Evolutionary conservation across 1,140 invertebrate genomes (phyloP).

Genomic region (Leguminivora glycinivorella): DNA sequence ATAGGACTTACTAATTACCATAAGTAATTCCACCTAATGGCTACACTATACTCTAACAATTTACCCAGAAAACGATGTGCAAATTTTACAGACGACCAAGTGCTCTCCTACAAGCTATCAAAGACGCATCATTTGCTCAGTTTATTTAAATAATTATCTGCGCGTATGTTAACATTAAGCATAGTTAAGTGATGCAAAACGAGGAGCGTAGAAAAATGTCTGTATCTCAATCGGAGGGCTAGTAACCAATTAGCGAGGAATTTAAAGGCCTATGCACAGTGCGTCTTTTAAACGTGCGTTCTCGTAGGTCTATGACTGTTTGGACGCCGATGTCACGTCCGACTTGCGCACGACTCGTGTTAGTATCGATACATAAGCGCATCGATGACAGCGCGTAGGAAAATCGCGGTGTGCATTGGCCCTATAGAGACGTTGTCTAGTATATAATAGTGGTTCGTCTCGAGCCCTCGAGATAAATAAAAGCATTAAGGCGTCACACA

Average conservation of each 20-base stretch:
- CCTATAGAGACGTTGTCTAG: too few relatives aligned
- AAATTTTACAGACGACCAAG: slow-evolving; percentile 23
- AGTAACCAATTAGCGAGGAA: slow-evolving; percentile 62
- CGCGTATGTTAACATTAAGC: slow-evolving; percentile 12
- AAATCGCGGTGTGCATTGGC: too few relatives aligned
- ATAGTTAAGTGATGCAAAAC: slow-evolving; percentile 26
- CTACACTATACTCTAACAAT: slow-evolving; percentile 8
- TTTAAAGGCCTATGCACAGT: too few relatives aligned
- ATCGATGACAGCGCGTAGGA: too few relatives aligned
- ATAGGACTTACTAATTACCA: slow-evolving; percentile 28
- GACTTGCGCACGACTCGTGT: too few relatives aligned
- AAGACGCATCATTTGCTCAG: slow-evolving; percentile 32
- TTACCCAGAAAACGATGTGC: slow-evolving; percentile 10
- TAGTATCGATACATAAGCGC: too few relatives aligned
- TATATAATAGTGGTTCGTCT: too few relatives aligned
- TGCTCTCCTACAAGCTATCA: slow-evolving; percentile 22
- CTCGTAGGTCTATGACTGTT: too few relatives aligned
- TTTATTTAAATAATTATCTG: slow-evolving; percentile 53
- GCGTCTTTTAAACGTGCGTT: too few relatives aligned
- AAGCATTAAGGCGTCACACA: too few relatives aligned
- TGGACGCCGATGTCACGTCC: too few relatives aligned
- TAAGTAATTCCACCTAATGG: slow-evolving; percentile 25
- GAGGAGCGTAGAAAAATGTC: slow-evolving; percentile 23
- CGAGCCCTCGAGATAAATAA: not conserved
- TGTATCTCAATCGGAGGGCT: slow-evolving; percentile 54